Conservation (phyloP, 2,888 invertebrate species). For the Phlogophora meticulosa region DNA sequence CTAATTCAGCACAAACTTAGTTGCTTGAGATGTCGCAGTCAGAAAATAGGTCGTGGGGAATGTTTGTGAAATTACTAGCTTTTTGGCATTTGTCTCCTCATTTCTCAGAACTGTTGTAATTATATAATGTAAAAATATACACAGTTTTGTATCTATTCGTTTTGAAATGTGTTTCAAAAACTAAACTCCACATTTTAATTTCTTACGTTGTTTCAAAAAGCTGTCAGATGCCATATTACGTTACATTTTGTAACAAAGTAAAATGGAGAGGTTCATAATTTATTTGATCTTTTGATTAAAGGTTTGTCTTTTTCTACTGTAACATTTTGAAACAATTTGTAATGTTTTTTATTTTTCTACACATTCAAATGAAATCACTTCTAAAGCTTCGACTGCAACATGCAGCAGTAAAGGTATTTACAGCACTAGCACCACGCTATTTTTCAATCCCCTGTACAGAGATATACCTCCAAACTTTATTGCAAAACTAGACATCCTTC, state of each 20-base stretch:
- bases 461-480: slow-evolving; percentile 29
- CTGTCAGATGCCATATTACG: too few relatives aligned
- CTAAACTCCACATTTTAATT: too few relatives aligned
- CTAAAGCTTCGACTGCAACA: background rate
- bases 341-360: too few relatives aligned
- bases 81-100: background rate
- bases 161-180: too few relatives aligned
- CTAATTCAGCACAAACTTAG: slow-evolving; percentile 19
- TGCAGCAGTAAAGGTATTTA: slow-evolving; percentile 6
- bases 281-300: too few relatives aligned
- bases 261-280: too few relatives aligned
- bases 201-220: too few relatives aligned
- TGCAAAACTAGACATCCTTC: slow-evolving; percentile 13
- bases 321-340: too few relatives aligned
- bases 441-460: slow-evolving; percentile 18
- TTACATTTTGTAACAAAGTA: too few relatives aligned
- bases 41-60: too few relatives aligned
- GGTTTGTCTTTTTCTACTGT: too few relatives aligned
- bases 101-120: background rate
- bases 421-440: background rate
- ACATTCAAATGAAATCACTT: background rate
- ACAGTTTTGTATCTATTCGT: too few relatives aligned
- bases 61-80: background rate
- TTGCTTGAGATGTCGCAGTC: background rate
- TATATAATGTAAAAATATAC: background rate